These are phyloP conservation scores for Callithrix jacchus DNA, from an alignment of 2,113 vertebrate species.

Conservation along the genomic window DNA sequence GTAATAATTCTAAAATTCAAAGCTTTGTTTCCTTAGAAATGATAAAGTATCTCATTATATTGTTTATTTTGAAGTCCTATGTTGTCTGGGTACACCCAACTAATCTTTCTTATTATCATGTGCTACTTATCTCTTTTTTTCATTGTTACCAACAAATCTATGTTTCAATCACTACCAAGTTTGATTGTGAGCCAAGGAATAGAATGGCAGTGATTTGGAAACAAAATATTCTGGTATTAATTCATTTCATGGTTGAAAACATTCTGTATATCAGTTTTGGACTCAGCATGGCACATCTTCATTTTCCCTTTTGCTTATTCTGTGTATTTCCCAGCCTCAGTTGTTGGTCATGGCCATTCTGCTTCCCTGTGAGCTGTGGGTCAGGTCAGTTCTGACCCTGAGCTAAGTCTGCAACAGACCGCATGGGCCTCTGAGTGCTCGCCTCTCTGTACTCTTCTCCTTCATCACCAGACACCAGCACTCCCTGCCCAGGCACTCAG, in stretches of 20 bases:
- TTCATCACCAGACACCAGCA: neutral
- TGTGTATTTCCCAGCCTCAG: neutral
- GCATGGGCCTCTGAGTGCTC: neutral
- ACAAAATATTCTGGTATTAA: neutral
- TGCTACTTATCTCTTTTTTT: neutral
- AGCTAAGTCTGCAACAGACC: neutral
- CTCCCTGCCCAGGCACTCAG: neutral
- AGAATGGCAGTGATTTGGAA: neutral
- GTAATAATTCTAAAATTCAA: neutral
- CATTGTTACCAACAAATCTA: too few species aligned
- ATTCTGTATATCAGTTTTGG: neutral
- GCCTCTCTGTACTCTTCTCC: neutral
- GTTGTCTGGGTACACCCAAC: neutral
- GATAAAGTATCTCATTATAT: neutral
- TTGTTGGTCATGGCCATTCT: neutral
- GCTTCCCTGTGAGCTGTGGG: neutral
- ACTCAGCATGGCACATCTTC: neutral
- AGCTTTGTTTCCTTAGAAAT: neutral
- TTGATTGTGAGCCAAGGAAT: neutral
- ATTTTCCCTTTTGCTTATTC: neutral
- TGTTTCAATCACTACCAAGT: neutral
- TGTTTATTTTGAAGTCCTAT: neutral
- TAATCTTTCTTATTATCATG: neutral
- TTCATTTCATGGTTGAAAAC: neutral
- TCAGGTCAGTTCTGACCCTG: neutral